phyloP scores from a whole-genome alignment of 2,797 vertebrate species.

The Luscinia megarhynchos region DNA sequence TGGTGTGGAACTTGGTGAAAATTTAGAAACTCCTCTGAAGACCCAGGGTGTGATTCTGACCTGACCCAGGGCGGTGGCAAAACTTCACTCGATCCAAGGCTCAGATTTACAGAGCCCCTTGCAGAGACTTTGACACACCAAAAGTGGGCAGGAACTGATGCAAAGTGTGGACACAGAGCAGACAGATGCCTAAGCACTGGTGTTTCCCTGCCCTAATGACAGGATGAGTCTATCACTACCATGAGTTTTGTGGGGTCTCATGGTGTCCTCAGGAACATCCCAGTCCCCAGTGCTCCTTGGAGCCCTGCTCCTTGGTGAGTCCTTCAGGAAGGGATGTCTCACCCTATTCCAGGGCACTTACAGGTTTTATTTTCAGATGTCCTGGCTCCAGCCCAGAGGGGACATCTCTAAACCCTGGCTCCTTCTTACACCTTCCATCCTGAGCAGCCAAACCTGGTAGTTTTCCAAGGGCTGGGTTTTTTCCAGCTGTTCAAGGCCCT shows the following conservation, averaged over 20 bases:
- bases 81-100: rapidly evolving
- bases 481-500: neutral
- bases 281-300: too few species aligned
- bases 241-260: neutral
- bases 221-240: rapidly evolving
- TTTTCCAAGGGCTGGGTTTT: neutral
- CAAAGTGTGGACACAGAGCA: rapidly evolving
- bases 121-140: neutral
- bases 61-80: rapidly evolving
- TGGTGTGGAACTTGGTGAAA: neutral
- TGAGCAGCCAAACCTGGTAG: neutral
- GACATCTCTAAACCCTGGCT: neutral
- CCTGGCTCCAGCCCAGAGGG: rapidly evolving
- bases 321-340: neutral
- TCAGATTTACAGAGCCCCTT: neutral
- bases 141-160: neutral
- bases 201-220: neutral
- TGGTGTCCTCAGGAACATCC: neutral
- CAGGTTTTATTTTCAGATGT: neutral
- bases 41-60: neutral
- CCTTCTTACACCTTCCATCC: neutral
- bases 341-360: neutral
- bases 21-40: neutral
- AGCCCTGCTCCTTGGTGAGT: neutral
- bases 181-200: neutral